Base-by-base conservation (phyloP, 2,888 invertebrate genomes). In the Subacronicta megacephala region DNA sequence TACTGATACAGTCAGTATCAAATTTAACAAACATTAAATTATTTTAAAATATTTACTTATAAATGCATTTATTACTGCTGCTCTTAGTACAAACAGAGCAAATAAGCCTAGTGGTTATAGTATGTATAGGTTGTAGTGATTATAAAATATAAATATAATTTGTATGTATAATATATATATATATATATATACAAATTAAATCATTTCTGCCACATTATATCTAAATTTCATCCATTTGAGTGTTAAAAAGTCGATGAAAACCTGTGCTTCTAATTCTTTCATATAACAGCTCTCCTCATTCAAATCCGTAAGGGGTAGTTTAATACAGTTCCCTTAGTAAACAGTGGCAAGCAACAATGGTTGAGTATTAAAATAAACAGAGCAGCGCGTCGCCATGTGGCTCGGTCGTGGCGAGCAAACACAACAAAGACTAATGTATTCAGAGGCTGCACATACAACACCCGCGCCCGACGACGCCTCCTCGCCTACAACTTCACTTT, bases 331-430 rank as follows among this genome's bases (percentile, higher is more conserved):
- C 88, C 84, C 89, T 90, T 80, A 41, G 79, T 85, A 92, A 92
- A 93, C 87, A 92, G 80, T 59, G 81, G 82, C 87, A 80, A 85
- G 83, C 90, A 88, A 92, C 93, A 91, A 90, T 89, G 88, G 88
- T 78, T 92, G 91, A 93, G 93, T 92, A 94, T 94, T 94, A 91
- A 92, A 94, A 92, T 92, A 93, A 94, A 94, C 93, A 93, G 80
- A 81, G 79, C 75, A 81, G 80, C 85, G 90, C 91, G 82, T 83
- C 86, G 90, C 92, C 93, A 93, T 93, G 92, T 93, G 93, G 90
- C 87, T 79, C 80, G 83, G 65, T 76, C 81, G 84, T 81, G 84
- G 81, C 85, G 84, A 81, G 83, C 83, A 89, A 90, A 91, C 85
- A 89, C 81, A 87, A 88, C 83, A 88, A 75, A 75, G 82, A 83